Evolutionary conservation across 2,797 vertebrate genomes (phyloP).

Genomic region (Melanotaenia parkinsoni): DNA sequence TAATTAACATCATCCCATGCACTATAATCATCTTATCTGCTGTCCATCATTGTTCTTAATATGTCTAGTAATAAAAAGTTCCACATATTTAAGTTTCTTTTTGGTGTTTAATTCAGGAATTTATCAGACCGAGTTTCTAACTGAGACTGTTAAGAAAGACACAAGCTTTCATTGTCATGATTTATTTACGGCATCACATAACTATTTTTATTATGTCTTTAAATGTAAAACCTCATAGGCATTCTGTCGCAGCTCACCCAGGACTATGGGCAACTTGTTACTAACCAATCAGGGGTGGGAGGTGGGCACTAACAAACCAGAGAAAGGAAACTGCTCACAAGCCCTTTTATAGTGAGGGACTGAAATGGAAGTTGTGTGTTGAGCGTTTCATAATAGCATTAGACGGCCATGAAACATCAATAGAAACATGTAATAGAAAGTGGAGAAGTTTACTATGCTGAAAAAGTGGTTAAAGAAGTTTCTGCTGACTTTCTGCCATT

Average conservation of each 20-base stretch:
- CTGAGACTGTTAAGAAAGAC: too few species aligned
- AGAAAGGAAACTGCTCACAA: not conserved
- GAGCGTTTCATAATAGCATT: not conserved
- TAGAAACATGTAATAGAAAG: not conserved
- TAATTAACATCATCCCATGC: not conserved
- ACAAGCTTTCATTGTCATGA: not conserved
- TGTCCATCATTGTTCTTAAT: not conserved
- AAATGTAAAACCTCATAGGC: not conserved
- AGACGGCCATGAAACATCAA: not conserved
- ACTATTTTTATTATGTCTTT: not conserved
- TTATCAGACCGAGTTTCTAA: too few species aligned
- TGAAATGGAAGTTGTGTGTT: not conserved
- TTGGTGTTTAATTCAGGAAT: too few species aligned
- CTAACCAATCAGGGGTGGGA: slow-evolving; percentile 7
- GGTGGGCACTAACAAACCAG: slow-evolving; percentile 3
- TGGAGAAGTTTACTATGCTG: slow-evolving; percentile 10
- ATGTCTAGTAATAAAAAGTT: not conserved
- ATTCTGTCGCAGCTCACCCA: not conserved
- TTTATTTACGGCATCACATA: not conserved
- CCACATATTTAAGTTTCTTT: too few species aligned
- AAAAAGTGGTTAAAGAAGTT: slow-evolving; percentile 33
- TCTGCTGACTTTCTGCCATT: not conserved
- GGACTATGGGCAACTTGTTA: not conserved
- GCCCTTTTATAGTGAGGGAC: not conserved
- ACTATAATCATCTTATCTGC: not conserved